phyloP scores from a whole-genome alignment of 2,797 vertebrate genomes.

The Sarcophilus harrisii region DNA sequence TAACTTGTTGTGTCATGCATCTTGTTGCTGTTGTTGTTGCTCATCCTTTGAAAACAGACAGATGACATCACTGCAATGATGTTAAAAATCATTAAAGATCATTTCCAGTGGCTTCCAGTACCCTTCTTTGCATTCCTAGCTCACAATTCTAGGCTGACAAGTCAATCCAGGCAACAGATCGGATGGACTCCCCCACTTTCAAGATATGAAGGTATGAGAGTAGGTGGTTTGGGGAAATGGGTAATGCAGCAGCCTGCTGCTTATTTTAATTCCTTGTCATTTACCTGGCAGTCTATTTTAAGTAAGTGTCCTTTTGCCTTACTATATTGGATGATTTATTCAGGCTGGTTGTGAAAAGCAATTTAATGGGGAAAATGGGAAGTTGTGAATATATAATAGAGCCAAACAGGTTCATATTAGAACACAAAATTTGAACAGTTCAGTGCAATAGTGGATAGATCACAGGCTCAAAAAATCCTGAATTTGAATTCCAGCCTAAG shows the following conservation, averaged over 20 bases:
- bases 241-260: not conserved
- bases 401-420: not conserved
- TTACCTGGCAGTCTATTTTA: not conserved
- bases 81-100: not conserved
- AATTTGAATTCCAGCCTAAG: not conserved
- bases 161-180: not conserved
- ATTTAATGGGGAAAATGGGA: not conserved
- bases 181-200: not conserved
- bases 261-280: slow-evolving; percentile 10
- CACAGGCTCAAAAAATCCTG: not conserved
- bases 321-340: not conserved
- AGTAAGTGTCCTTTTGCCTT: not conserved
- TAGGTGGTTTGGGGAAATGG: not conserved
- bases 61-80: not conserved
- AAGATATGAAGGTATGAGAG: not conserved
- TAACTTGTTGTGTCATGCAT: not conserved
- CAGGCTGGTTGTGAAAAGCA: not conserved
- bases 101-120: too few species aligned
- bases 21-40: not conserved
- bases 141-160: not conserved
- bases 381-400: not conserved
- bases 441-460: not conserved
- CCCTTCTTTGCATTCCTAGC: not conserved
- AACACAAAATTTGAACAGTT: not conserved
- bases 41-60: not conserved